Conservation (phyloP, 2,888 invertebrate species). For the Diadegma fenestrale region DNA sequence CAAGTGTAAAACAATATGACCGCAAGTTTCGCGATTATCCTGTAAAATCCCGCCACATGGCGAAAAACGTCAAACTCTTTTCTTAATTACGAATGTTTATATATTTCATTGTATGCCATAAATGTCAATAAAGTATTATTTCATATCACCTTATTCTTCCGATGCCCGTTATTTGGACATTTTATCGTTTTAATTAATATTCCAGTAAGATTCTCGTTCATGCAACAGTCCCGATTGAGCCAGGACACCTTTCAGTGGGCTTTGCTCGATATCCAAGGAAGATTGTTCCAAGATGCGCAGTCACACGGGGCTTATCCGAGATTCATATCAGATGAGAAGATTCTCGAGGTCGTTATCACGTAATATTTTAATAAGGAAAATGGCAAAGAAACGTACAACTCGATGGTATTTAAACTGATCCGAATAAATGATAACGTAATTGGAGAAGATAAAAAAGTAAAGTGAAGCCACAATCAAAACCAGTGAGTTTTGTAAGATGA, state of each 20-base stretch:
- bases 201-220: not conserved
- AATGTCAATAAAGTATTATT: conserved; percentile 6
- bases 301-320: not conserved
- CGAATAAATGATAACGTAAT: not conserved
- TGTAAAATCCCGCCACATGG: not conserved
- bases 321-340: conserved; percentile 22
- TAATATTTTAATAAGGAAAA: conserved; percentile 17
- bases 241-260: conserved; percentile 3
- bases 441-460: not conserved
- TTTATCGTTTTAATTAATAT: not conserved
- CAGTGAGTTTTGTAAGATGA: not conserved
- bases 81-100: not conserved
- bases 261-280: not conserved
- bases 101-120: not conserved
- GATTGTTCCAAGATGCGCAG: not conserved
- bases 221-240: not conserved
- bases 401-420: conserved; percentile 1
- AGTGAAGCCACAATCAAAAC: conserved; percentile 11
- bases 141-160: not conserved
- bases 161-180: not conserved
- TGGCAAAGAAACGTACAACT: not conserved
- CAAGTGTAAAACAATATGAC: conserved; percentile 1
- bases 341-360: conserved; percentile 29
- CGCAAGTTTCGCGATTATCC: not conserved
- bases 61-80: not conserved